Conservation (phyloP, 1,140 invertebrate genomes). For the Nephotettix cincticeps region DNA sequence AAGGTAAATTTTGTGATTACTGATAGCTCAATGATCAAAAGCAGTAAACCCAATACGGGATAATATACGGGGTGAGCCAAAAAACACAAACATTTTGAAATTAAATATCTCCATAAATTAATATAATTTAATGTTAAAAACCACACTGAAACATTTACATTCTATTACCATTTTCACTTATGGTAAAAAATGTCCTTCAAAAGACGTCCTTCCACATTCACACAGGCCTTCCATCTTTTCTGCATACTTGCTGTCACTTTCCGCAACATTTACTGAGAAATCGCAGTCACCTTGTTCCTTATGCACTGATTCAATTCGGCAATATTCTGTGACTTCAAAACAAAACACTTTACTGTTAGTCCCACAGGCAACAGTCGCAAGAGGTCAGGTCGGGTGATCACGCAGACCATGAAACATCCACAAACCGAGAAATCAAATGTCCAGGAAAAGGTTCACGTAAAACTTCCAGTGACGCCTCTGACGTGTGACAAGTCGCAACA, state of each 20-base stretch:
- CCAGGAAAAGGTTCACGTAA: background rate
- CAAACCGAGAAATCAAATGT: constrained; percentile 5
- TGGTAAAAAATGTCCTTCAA: background rate
- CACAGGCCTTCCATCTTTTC: constrained; percentile 1
- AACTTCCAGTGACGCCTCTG: background rate
- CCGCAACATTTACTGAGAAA: background rate
- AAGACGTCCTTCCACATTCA: background rate
- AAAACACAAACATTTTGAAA: no score
- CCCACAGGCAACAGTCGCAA: background rate
- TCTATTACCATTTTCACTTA: background rate
- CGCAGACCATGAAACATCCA: background rate
- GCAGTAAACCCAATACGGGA: no score
- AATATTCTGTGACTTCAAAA: background rate
- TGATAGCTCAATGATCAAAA: no score
- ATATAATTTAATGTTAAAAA: background rate
- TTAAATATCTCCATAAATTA: background rate
- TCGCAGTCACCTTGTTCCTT: background rate
- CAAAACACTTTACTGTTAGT: background rate
- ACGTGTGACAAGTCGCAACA: background rate
- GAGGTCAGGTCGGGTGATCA: background rate
- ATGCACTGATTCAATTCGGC: constrained; percentile 1
- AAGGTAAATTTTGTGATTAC: no score
- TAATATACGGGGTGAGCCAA: no score
- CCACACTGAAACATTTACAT: background rate
- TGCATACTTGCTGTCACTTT: background rate